Conservation (phyloP, 2,113 vertebrate genomes). For the Pseudolaguvia tuberculata region DNA sequence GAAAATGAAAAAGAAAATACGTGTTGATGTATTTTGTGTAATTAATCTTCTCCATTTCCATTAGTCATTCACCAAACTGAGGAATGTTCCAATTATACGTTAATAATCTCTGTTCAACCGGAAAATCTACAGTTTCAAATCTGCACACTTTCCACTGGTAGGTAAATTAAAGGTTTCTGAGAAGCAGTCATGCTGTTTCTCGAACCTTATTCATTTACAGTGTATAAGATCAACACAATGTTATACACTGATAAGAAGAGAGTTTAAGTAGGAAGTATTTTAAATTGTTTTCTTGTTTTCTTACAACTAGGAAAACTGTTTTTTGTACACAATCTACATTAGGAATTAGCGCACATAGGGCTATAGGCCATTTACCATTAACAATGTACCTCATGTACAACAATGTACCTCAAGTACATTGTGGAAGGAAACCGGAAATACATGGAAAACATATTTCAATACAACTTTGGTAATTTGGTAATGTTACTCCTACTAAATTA, state of each 20-base stretch:
- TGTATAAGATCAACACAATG: background rate
- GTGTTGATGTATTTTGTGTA: too few relatives aligned
- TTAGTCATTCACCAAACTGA: conserved; percentile 1
- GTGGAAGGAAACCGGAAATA: too few relatives aligned
- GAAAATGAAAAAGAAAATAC: background rate
- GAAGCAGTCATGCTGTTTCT: background rate
- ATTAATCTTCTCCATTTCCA: background rate
- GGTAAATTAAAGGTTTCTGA: background rate
- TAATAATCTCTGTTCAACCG: background rate
- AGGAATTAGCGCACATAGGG: too few relatives aligned
- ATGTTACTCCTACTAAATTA: too few relatives aligned
- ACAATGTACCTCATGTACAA: too few relatives aligned
- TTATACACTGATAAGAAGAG: background rate
- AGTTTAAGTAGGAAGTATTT: background rate
- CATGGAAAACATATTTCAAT: too few relatives aligned
- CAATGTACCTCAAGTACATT: too few relatives aligned
- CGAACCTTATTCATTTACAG: background rate
- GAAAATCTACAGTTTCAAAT: conserved; percentile 31
- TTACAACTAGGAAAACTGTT: background rate
- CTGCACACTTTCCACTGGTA: conserved; percentile 14
- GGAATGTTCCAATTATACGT: background rate
- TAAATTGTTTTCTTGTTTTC: background rate
- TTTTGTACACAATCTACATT: too few relatives aligned
- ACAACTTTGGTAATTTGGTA: too few relatives aligned
- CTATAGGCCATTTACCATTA: too few relatives aligned